Evolutionary conservation across 2,888 invertebrate species (phyloP).

Genomic region (Reticulitermes lucifugus): DNA sequence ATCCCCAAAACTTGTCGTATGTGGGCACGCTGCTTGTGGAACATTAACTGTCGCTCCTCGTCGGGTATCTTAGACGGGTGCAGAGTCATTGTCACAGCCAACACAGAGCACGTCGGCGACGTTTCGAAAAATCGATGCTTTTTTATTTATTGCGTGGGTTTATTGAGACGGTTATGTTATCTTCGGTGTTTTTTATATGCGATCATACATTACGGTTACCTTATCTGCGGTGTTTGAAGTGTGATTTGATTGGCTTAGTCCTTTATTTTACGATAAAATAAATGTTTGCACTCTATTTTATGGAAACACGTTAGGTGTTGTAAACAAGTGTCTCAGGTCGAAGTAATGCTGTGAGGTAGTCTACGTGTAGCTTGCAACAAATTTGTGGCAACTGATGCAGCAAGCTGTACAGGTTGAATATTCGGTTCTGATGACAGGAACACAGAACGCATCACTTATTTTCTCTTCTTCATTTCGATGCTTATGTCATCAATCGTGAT

Average conservation of each 20-base stretch:
- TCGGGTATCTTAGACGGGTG: background rate
- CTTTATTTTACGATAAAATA: background rate
- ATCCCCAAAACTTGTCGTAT: slow-evolving; percentile 64
- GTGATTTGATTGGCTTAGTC: background rate
- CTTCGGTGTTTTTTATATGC: background rate
- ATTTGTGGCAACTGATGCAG: too few species aligned
- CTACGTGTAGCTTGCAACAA: too few species aligned
- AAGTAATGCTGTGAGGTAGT: too few species aligned
- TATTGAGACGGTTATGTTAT: background rate
- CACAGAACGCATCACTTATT: background rate
- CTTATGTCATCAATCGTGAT: background rate
- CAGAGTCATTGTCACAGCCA: background rate
- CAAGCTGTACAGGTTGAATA: too few species aligned
- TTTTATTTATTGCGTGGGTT: background rate
- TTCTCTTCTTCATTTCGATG: background rate
- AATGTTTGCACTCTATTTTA: background rate
- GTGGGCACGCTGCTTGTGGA: slow-evolving; percentile 53
- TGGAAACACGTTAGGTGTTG: background rate
- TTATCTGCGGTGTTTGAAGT: background rate
- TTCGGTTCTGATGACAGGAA: too few species aligned
- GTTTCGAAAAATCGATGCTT: too few species aligned
- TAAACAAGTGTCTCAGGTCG: too few species aligned
- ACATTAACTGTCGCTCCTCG: background rate
- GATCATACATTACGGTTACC: background rate
- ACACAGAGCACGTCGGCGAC: too few species aligned